A percentile compares a stretch with the other conserved stretches of the same genome.
These are phyloP conservation scores for Furcula furcula DNA, from an alignment of 2,888 invertebrate genomes.

Conservation along the genomic window DNA sequence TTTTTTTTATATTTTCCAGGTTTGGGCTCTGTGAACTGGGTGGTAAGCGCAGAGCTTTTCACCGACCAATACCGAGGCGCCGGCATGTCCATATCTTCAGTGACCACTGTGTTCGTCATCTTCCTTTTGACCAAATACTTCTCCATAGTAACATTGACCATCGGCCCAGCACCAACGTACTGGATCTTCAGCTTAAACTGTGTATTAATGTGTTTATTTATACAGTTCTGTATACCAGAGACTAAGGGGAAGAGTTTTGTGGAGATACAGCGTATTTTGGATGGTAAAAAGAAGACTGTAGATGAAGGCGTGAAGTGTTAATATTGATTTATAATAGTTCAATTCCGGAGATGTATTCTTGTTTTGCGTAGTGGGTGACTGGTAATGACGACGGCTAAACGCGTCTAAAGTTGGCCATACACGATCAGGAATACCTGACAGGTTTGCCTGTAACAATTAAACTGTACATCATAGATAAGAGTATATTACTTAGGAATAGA, in stretches of 20 bases:
- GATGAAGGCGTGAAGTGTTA: conserved; percentile 2
- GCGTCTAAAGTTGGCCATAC: no score
- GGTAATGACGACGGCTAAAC: no score
- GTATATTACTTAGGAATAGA: no score
- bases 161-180: conserved; percentile 49
- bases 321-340: no score
- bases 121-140: conserved; percentile 41
- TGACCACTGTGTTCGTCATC: neutral
- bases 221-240: conserved; percentile 51
- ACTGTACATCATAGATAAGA: no score
- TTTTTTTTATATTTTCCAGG: conserved; percentile 49
- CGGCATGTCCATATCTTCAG: conserved; percentile 34
- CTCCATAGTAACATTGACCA: conserved; percentile 24
- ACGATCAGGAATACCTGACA: no score
- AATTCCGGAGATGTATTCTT: no score
- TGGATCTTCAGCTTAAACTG: conserved; percentile 43
- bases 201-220: conserved; percentile 36
- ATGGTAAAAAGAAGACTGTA: conserved; percentile 8
- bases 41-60: conserved; percentile 52
- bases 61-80: conserved; percentile 45
- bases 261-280: conserved; percentile 51
- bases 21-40: conserved; percentile 52
- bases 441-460: no score
- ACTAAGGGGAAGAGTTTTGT: conserved; percentile 56
- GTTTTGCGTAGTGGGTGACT: no score